Evolutionary conservation across 2,113 vertebrate species (phyloP), one percentile per base, ranked within the genome.

Genomic region (Phrynosoma blainvillii): DNA sequence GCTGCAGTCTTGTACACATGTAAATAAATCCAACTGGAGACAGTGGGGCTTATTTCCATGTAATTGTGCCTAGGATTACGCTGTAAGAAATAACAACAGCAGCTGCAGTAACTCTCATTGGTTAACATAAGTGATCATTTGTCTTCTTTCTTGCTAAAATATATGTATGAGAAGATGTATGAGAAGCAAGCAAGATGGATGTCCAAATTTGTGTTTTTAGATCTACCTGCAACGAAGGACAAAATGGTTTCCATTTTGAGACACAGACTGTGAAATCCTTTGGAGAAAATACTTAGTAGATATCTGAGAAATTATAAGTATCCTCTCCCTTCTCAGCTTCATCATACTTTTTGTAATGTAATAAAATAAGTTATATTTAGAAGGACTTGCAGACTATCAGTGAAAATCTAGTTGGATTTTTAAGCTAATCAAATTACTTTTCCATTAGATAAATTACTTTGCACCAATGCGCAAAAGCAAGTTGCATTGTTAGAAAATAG

Each of bases 361-460:
- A 79, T 82, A 88, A 93, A 93, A 88, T 85, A 65, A 36, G 54
- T 82, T 81, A 80, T 74, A 83, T 86, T 14, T 68, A 76, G n/a
- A 59, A 74, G 84, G 84, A 78, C 88, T 82, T 87, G 91, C 90
- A 78, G 66, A 83, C 74, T 65, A 27, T 16, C 16, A 32, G 30
- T 87, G 80, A 83, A 90, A 93, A 90, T 54, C 0, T 87, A 90
- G 92, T 32, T 70, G 82, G 42, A 85, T 92, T 91, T 89, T 78
- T 36, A 42, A 89, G 90, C 86, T 94, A 93, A 88, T 89, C 82
- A 93, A 90, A 95, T 95, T 92, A 92, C 47, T 93, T 92, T 66
- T 91, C 65, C 85, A 79, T 54, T 83, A 84, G 88, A 85, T 40
- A 65, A 85, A 68, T 87, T 30, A 20, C 1, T 0, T 89, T 83